Evolutionary conservation across 2,113 vertebrate species (phyloP), one percentile per base, ranked within the genome.

Genomic region (Eptesicus fuscus): DNA sequence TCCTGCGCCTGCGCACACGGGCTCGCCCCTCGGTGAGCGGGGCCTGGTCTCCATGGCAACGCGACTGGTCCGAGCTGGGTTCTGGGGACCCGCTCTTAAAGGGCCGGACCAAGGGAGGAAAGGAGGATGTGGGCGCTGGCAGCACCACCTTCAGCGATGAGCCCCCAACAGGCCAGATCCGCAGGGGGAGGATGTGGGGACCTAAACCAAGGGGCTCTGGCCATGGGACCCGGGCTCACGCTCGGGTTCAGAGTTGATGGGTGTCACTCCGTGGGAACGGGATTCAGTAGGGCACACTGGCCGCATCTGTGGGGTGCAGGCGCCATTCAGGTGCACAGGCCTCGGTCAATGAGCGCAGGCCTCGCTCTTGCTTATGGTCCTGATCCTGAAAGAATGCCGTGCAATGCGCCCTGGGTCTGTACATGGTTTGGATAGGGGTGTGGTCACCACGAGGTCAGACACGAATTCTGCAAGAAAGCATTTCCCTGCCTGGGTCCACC

Each of bases 1-100:
- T 23, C 14, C 74, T 30, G 95, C 73, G 83, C 92, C 89, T 96
- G 96, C 83, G 78, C 89, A 10, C 9, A 71, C 1, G 2, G 14
- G 32, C 22, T 47, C 30, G 30, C 35, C 56, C 44, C 53, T 11
- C 42, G 23, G 25, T 9, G 30, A 1, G 28, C 83, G 1, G 18
- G 56, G 69, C 56, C 30, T 1, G 7, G 86, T 95, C 69, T 93
- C 93, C 92, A 93, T 91, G 73, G 90, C 71, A 96, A 96, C 74
- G 0, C 61, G 7, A 65, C 53, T 0, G 30, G 11, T 49, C n/a
- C 37, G 35, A 4, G 77, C 89, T 5, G 63, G 20, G 30, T 44
- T 12, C 59, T 22, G 16, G 42, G 14, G 12, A 77, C 20, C 73
- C 0, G 49, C 71, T 78, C 93, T 67, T 84, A 80, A 89, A 84